Base-by-base conservation (phyloP, 2,888 invertebrate species). In the Euzophera pinguis region DNA sequence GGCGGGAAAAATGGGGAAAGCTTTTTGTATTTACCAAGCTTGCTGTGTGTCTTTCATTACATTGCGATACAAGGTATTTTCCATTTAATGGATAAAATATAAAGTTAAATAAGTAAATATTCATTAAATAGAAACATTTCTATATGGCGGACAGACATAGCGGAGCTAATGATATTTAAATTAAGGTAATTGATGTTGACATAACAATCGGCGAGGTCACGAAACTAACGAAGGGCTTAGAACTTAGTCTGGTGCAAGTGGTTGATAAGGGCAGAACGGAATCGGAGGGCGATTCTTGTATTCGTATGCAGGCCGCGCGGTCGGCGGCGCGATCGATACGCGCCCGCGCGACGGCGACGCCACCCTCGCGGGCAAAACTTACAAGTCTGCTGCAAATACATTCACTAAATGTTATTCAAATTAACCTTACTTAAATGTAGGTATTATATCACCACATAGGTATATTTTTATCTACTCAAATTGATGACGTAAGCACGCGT, bases 301-400 rank as follows among this genome's bases (percentile, higher is more conserved):
- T 87, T 87, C 84, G 89, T 86, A 89, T 90, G 89, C 90, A 86
- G 84, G 83, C 81, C 83, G 82, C 82, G 78, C 75, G 78, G 75
- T 54, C 73, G 69, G 75, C 70, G 75, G 67, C 70, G 72, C 87
- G 89, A 88, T 88, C 88, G 84, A 88, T 88, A 88, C 88, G 86
- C 88, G 86, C 87, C 87, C 86, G 88, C 86, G 85, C 87, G 87
- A 69, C 75, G 73, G 67, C 64, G 68, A 76, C 84, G 77, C 76
- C 74, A 72, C 78, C 79, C 81, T 71, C 73, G 72, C 73, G 67
- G 71, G 64, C 63, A 64, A 71, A 69, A 74, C 74, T 74, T 69
- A 69, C 77, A 73, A 79, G 78, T 78, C 75, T 73, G 73, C 70
- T 73, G 71, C 76, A 81, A 81, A 79, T 75, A 78, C 68, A 75